Base-by-base conservation (phyloP, 2,888 invertebrate species). In the Drosophila birchii region DNA sequence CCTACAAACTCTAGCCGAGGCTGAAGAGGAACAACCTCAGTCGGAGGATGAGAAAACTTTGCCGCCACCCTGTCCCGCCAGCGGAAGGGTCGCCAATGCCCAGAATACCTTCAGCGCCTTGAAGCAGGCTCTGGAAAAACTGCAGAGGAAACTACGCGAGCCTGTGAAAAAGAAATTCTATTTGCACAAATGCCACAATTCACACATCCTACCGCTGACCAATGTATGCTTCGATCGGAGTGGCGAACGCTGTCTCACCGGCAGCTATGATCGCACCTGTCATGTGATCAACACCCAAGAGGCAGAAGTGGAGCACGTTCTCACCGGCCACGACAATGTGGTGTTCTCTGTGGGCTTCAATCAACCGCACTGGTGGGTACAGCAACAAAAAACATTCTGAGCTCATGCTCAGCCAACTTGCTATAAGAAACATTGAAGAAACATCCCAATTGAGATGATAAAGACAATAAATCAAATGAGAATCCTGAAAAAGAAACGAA, bases 251-350 rank as follows among this genome's bases (percentile, higher is more conserved):
- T 96, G 96, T 91, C 93, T 96, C 74, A 95, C 97, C 2, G 96
- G 96, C 78, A 97, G 97, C 92, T 97, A 97, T 91, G 97, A 97
- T 91, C 94, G 97, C 78, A 96, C 96, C 20, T 97, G 97, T 92
- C 96, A 96, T 91, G 93, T 97, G 62, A 96, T 96, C 95, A 94
- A 96, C 91, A 95, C 96, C 73, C 94, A 95, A 73, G 93, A 94
- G 14, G 96, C 96, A 45, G 93, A 93, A 71, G 96, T 96, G 91
- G 92, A 95, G 83, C 94, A 94, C 89, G 94, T 95, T 8, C 93
- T 97, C 41, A 92, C 94, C 38, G 96, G 96, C 20, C 97, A 97
- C 85, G 95, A 95, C 81, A 97, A 96, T 92, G 96, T 96, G 60
- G 97, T 97, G 12, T 97, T 96, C 92, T 95, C 96, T 12, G 96